Base-by-base conservation (phyloP, 2,797 vertebrate species). In the Thalassophryne amazonica region DNA sequence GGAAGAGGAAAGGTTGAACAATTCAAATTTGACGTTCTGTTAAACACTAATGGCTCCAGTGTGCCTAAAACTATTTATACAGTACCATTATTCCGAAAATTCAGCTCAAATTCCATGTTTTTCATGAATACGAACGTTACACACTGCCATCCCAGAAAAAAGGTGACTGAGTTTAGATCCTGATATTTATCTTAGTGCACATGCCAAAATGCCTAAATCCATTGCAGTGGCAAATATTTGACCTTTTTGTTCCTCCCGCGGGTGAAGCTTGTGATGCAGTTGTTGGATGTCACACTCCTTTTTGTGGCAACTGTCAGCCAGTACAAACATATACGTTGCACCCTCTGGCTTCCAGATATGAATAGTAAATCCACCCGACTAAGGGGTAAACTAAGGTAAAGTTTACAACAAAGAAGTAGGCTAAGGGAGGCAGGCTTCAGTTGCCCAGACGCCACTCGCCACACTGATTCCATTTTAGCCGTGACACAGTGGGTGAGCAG, bases 401-500 rank as follows among this genome's bases (percentile, higher is more conserved):
- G 46, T 73, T 42, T 78, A 81, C 70, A 87, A 89, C 87, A 90
- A 89, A 90, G 77, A 56, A 81, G 78, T 66, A 65, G 73, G 74
- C 76, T 73, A 69, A 67, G 74, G 72, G 73, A 84, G 80, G 82
- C 69, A 71, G 84, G 78, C 81, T 79, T 76, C 81, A 69, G 77
- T 81, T 85, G 82, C 84, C 85, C 83, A 78, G 85, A 84, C 88
- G 86, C 84, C 86, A 88, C 86, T 90, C 88, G 88, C 86, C 76
- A 85, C 85, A 81, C 71, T 88, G 90, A 92, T 93, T 92, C 91
- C 92, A 92, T 91, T 93, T 92, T 91, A 89, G 91, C 93, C 92
- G 93, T 93, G 93, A 94, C 93, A 94, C 92, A 94, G 93, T 94
- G 93, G 93, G 93, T 94, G 93, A 93, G 92, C 93, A 95, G 94